Percentiles rank a stretch among this genome's conserved stretches.
Conservation (phyloP, 2,113 vertebrate species). For the Nyctibius bracteatus region DNA sequence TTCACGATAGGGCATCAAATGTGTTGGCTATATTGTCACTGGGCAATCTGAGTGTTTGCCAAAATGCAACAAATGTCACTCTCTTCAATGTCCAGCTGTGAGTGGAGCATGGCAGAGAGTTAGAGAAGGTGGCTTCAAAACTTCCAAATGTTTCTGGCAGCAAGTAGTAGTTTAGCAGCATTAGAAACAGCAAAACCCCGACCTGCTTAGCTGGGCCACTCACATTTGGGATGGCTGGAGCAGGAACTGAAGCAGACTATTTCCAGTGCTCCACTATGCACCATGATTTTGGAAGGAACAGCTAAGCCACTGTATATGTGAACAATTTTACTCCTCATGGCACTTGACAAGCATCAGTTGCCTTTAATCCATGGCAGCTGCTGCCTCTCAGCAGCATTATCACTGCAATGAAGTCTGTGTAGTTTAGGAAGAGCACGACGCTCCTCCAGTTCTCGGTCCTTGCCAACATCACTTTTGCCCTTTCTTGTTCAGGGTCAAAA, state of each 20-base stretch:
- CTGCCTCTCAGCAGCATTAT: background rate
- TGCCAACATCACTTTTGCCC: background rate
- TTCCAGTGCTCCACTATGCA: background rate
- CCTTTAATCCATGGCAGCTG: background rate
- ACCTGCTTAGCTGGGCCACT: background rate
- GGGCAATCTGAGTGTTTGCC: background rate
- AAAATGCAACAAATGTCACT: background rate
- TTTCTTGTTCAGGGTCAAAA: background rate
- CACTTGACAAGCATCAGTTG: background rate
- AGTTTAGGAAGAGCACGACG: background rate
- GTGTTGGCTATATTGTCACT: background rate
- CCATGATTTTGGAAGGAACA: background rate
- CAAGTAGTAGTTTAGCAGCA: background rate
- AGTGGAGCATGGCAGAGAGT: background rate
- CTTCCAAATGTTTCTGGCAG: background rate
- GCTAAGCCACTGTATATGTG: background rate
- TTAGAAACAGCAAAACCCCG: background rate
- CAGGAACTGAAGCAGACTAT: background rate
- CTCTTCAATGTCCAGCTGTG: background rate
- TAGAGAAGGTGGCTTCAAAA: background rate
- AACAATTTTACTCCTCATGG: background rate
- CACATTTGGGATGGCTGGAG: background rate
- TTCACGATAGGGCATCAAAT: background rate
- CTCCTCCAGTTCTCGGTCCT: background rate
- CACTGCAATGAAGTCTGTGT: background rate